phyloP scores from a whole-genome alignment of 23 tunicate species.

The Styela clava region DNA sequence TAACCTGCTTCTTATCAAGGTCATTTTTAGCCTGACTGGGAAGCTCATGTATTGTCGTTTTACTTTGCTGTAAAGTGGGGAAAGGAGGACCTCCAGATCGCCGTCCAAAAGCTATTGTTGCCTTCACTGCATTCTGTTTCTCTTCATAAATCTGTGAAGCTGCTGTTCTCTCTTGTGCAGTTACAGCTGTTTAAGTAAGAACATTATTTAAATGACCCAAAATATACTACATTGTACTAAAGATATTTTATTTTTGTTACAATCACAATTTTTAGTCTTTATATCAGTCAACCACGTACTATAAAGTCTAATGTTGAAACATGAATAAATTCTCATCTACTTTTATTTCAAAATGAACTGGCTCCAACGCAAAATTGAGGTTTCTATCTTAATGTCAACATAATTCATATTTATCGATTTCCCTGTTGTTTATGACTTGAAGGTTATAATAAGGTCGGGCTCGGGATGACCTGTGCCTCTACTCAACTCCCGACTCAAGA shows the following conservation, averaged over 20 bases:
- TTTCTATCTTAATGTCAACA: too few relatives aligned
- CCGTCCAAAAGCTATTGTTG: conserved; percentile 66
- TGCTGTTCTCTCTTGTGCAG: conserved; percentile 43
- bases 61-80: conserved; percentile 20
- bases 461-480: too few relatives aligned
- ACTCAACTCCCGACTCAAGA: too few relatives aligned
- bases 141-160: conserved; percentile 53
- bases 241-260: not conserved
- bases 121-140: conserved; percentile 47
- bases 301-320: too few relatives aligned
- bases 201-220: not conserved
- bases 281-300: not conserved
- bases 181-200: conserved; percentile 36
- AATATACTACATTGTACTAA: not conserved
- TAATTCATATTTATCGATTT: too few relatives aligned
- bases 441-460: too few relatives aligned
- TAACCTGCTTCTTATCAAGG: too few relatives aligned
- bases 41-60: not conserved
- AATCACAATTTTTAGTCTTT: not conserved
- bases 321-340: too few relatives aligned
- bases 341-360: too few relatives aligned
- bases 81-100: conserved; percentile 44
- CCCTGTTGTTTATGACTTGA: too few relatives aligned
- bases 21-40: too few relatives aligned
- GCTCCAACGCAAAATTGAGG: too few relatives aligned